Conservation (phyloP, 1,140 invertebrate genomes). For the Psix sp. region DNA sequence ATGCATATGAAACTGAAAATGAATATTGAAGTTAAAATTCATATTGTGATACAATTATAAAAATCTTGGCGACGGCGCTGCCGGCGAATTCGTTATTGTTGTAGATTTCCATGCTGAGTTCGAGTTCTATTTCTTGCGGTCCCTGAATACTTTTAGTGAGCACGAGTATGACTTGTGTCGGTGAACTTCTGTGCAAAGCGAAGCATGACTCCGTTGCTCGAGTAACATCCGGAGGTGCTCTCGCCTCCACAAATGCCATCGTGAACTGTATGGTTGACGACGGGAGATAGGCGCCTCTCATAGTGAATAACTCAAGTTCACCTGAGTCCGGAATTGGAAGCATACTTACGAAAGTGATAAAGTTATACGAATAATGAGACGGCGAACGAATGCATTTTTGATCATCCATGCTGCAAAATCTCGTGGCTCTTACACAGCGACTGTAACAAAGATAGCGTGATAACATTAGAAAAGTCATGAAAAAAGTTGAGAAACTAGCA, state of each 20-base stretch:
- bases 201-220: conserved; percentile 83
- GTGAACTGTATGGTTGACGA: conserved; percentile 85
- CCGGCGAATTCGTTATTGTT: conserved; percentile 83
- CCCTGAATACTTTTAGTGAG: conserved; percentile 85
- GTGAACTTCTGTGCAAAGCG: conserved; percentile 77
- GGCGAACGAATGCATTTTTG: conserved; percentile 85
- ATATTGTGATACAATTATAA: conserved; percentile 90
- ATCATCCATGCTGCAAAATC: conserved; percentile 83
- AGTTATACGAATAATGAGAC: conserved; percentile 92
- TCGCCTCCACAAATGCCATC: conserved; percentile 82
- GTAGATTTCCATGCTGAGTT: conserved; percentile 91
- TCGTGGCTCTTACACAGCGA: conserved; percentile 85
- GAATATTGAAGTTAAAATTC: conserved; percentile 80
- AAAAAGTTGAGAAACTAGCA: too few relatives aligned
- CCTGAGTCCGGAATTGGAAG: conserved; percentile 83
- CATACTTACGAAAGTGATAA: conserved; percentile 92
- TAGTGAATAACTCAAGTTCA: conserved; percentile 89
- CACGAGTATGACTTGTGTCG: conserved; percentile 84
- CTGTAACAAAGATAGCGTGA: conserved; percentile 78
- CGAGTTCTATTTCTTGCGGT: conserved; percentile 92
- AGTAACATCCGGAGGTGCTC: conserved; percentile 80
- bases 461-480: conserved; percentile 2
- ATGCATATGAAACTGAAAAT: too few relatives aligned
- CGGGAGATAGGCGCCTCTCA: conserved; percentile 85
- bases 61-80: conserved; percentile 88